These are phyloP conservation scores for Ophiothrix spiculata DNA, from an alignment of 35 echinoderm and acorn worm genomes.

Conservation along the genomic window DNA sequence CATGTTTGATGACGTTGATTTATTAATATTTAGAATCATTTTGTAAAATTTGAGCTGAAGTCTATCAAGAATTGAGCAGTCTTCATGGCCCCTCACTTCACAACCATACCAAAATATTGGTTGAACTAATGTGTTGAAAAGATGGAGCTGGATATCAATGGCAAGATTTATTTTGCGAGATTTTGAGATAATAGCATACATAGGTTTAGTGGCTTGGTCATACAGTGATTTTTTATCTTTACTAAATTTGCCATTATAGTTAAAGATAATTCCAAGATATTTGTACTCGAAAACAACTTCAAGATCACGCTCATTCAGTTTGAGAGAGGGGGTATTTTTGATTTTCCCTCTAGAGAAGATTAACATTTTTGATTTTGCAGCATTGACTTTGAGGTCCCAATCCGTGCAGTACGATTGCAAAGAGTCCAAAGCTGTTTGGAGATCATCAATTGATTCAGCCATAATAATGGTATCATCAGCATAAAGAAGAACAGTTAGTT, in stretches of 20 bases:
- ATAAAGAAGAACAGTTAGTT: background rate
- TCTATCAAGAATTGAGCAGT: background rate
- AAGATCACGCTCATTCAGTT: background rate
- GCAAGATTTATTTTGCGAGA: background rate
- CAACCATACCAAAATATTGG: background rate
- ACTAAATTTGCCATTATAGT: background rate
- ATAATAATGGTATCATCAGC: background rate
- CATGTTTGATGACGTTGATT: background rate
- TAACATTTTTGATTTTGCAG: background rate
- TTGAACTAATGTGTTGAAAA: background rate
- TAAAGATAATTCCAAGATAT: background rate
- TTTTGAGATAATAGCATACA: conserved; percentile 13
- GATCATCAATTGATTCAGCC: background rate
- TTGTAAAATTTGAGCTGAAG: background rate
- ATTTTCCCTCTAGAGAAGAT: background rate
- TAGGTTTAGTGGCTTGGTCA: conserved; percentile 1
- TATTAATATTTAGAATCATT: background rate
- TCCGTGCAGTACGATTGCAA: background rate
- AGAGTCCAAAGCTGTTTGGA: background rate
- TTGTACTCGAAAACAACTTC: background rate
- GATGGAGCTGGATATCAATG: background rate
- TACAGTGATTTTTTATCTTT: background rate
- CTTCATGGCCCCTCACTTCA: background rate
- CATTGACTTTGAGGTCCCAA: background rate
- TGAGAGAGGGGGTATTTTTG: background rate